These are phyloP conservation scores for Euthynnus affinis DNA, from an alignment of 2,797 vertebrate species.

Conservation along the genomic window DNA sequence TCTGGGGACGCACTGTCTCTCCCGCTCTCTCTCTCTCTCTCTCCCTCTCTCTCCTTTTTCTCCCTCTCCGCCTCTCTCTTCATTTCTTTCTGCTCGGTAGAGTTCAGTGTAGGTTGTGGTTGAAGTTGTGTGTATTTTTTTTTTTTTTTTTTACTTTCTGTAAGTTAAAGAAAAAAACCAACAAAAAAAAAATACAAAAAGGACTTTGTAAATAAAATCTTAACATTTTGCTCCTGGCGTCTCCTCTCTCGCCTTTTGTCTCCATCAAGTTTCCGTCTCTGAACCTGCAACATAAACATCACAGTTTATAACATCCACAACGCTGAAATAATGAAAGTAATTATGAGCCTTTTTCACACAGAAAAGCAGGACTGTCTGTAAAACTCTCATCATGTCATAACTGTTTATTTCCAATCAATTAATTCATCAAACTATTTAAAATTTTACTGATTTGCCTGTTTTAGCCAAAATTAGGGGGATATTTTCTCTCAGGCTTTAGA, in stretches of 20 bases:
- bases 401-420: no score
- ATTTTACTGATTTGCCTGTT: no score
- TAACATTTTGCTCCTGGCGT: slow-evolving; percentile 91
- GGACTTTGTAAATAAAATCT: slow-evolving; percentile 98
- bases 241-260: slow-evolving; percentile 44
- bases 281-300: no score
- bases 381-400: no score
- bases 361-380: no score
- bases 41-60: background rate
- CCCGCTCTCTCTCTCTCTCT: background rate
- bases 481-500: no score
- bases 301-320: no score
- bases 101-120: slow-evolving; percentile 19
- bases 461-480: no score
- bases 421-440: no score
- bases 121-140: slow-evolving; percentile 49
- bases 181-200: slow-evolving; percentile 81
- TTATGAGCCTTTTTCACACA: no score
- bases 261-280: background rate
- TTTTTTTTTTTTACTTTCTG: slow-evolving; percentile 92
- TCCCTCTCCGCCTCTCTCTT: background rate
- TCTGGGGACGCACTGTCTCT: slow-evolving; percentile 37
- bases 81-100: slow-evolving; percentile 17
- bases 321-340: no score
- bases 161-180: slow-evolving; percentile 86